phyloP scores from a whole-genome alignment of 2,113 vertebrate genomes.

The Chiloscyllium plagiosum region DNA sequence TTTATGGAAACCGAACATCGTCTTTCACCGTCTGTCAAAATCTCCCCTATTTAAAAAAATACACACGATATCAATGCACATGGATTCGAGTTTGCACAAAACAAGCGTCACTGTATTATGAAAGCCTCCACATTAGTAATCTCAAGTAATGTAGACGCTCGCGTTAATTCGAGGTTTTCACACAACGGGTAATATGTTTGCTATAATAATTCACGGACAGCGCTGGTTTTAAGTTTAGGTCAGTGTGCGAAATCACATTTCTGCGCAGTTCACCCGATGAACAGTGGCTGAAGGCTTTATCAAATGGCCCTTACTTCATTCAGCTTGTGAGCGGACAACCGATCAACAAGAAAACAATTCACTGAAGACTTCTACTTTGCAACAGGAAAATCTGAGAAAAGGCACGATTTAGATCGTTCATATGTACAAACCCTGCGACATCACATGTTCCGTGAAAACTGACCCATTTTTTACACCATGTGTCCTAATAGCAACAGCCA shows the following conservation, averaged over 20 bases:
- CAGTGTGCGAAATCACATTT: neutral
- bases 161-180: neutral
- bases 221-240: neutral
- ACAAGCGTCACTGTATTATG: neutral
- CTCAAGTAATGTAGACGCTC: neutral
- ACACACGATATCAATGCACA: neutral
- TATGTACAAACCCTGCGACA: neutral
- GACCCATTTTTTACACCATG: neutral
- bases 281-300: neutral
- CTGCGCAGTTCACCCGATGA: neutral
- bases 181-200: neutral
- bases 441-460: neutral
- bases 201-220: neutral
- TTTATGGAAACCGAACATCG: constrained; percentile 72
- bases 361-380: neutral
- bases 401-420: neutral
- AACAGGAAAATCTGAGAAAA: neutral
- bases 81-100: neutral
- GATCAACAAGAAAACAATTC: no score
- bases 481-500: neutral
- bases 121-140: neutral
- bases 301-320: neutral
- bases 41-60: neutral
- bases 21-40: constrained; percentile 34
- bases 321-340: neutral